Conservation (phyloP, 2,888 invertebrate species). For the Lottia gigantea region DNA sequence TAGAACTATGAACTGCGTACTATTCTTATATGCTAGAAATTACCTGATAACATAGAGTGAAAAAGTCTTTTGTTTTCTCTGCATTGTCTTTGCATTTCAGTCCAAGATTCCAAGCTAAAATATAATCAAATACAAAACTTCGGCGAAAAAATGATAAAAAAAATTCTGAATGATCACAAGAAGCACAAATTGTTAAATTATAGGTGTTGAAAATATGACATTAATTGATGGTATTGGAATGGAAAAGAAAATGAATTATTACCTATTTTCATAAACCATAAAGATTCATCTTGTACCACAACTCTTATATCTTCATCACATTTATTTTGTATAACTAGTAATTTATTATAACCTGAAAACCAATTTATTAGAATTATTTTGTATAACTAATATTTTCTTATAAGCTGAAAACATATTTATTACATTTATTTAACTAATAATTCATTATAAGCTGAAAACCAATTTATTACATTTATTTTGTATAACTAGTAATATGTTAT, state of each 20-base stretch:
- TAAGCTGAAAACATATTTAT: conserved; percentile 34
- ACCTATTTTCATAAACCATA: conserved; percentile 66
- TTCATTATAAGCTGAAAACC: no score
- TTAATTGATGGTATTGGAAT: no score
- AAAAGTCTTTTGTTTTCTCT: conserved; percentile 53
- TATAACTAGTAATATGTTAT: no score
- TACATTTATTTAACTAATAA: no score
- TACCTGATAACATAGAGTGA: conserved; percentile 57
- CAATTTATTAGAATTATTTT: no score
- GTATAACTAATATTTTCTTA: no score
- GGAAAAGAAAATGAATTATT: conserved; percentile 6
- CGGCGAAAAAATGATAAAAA: not conserved
- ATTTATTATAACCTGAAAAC: conserved; percentile 43
- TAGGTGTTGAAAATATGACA: not conserved
- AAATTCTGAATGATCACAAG: no score
- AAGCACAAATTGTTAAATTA: no score
- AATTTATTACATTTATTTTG: no score
- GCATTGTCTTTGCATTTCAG: conserved; percentile 55
- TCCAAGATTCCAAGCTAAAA: conserved; percentile 63
- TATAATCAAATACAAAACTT: not conserved
- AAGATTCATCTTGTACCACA: conserved; percentile 49
- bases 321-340: conserved; percentile 38
- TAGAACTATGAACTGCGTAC: no score
- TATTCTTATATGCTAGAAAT: no score
- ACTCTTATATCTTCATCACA: conserved; percentile 23